Evolutionary conservation across 2,888 invertebrate species (phyloP).

Genomic region (Carabus problematicus): DNA sequence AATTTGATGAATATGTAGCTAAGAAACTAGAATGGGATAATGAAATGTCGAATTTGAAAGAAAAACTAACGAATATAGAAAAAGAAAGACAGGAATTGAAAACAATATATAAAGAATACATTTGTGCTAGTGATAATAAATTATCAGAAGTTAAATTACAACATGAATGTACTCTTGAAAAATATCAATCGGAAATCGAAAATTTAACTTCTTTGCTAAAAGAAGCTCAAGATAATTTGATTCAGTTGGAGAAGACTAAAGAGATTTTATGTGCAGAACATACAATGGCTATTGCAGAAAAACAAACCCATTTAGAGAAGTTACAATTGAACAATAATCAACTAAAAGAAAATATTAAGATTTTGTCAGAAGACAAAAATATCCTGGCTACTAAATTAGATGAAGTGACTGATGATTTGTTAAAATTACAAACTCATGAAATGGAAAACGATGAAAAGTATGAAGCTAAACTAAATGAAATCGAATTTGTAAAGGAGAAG

Average conservation of each 20-base stretch:
- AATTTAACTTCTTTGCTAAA: background rate
- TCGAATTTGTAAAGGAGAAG: background rate
- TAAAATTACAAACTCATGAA: background rate
- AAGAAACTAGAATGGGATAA: background rate
- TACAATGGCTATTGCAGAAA: background rate
- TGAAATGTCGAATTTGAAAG: background rate
- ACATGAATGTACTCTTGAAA: background rate
- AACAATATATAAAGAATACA: background rate
- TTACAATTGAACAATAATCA: background rate
- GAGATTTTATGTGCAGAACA: conserved; percentile 3
- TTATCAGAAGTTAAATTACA: conserved; percentile 3
- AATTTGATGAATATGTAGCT: background rate
- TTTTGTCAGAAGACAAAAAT: background rate
- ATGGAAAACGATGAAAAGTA: background rate
- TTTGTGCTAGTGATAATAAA: background rate
- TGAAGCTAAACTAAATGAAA: background rate
- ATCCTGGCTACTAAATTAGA: background rate
- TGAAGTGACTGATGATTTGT: conserved; percentile 2
- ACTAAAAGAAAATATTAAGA: conserved; percentile 1
- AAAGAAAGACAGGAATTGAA: background rate
- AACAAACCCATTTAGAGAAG: background rate
- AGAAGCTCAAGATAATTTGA: background rate
- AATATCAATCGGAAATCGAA: background rate
- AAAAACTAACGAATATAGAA: background rate
- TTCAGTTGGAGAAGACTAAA: background rate